phyloP scores from a whole-genome alignment of 1,140 invertebrate species.

The Hormaphis cornu region DNA sequence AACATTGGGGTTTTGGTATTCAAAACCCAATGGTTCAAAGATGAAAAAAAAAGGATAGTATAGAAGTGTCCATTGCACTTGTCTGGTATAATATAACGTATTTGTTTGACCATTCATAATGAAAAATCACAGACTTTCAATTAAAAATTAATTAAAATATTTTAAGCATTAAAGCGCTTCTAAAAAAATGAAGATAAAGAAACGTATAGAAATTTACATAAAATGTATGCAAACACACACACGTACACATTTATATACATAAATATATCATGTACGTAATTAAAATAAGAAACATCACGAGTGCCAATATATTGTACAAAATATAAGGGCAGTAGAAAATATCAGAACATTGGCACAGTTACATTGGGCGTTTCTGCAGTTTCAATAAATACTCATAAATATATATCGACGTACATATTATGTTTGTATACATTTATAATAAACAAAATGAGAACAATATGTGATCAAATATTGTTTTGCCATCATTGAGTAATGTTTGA shows the following conservation, averaged over 20 bases:
- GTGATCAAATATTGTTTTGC: slow-evolving; percentile 3
- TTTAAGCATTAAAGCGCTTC: neutral
- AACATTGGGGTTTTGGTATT: slow-evolving; percentile 15
- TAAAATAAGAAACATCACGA: slow-evolving; percentile 8
- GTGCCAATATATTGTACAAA: neutral
- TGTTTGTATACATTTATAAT: slow-evolving; percentile 2
- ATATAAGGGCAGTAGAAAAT: neutral
- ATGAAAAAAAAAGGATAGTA: slow-evolving; percentile 14
- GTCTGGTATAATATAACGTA: slow-evolving; percentile 3
- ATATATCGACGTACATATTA: slow-evolving; percentile 1
- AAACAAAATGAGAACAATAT: slow-evolving; percentile 26
- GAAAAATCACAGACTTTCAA: slow-evolving; percentile 27
- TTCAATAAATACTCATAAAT: slow-evolving; percentile 8
- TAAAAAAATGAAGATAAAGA: neutral
- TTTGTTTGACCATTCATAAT: slow-evolving; percentile 6
- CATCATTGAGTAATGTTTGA: slow-evolving; percentile 1
- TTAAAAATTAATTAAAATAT: slow-evolving; percentile 12
- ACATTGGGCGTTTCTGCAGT: slow-evolving; percentile 16
- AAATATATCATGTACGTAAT: slow-evolving; percentile 3
- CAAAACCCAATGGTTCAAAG: neutral
- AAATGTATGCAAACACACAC: too few species aligned
- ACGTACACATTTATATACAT: too few species aligned
- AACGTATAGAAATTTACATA: neutral
- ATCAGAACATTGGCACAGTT: slow-evolving; percentile 24
- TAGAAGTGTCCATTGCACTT: slow-evolving; percentile 28